Conservation (phyloP, 2,888 invertebrate species). For the Geophilus truncorum region DNA sequence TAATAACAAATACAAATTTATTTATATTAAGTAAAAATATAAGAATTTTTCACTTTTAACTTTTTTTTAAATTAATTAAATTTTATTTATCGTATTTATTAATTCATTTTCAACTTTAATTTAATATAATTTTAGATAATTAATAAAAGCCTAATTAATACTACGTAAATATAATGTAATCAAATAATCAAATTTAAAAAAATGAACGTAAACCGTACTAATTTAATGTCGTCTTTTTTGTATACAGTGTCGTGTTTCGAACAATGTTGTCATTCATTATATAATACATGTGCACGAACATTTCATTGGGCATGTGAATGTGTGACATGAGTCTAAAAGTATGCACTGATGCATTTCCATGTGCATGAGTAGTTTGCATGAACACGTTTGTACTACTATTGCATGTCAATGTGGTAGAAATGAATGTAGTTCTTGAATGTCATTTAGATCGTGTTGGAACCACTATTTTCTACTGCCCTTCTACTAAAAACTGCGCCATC, state of each 20-base stretch:
- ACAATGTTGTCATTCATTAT: neutral
- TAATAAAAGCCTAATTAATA: no score
- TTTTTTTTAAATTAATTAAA: neutral
- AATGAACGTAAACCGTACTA: neutral
- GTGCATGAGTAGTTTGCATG: neutral
- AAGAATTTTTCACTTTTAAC: no score
- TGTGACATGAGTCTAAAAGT: neutral
- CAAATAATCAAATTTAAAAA: neutral
- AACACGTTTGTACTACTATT: neutral
- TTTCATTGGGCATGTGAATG: neutral
- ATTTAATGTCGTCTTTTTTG: constrained; percentile 1
- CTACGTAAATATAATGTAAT: no score
- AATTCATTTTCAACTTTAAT: no score
- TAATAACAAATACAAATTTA: neutral
- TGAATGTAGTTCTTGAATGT: neutral
- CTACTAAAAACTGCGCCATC: constrained; percentile 2
- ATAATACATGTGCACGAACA: neutral
- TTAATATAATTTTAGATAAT: no score
- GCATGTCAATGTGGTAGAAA: neutral
- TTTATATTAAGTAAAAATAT: no score
- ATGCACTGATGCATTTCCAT: neutral
- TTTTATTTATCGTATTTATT: no score
- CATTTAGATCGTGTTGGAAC: neutral
- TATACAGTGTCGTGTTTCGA: neutral
- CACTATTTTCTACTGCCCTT: neutral